Base-by-base conservation (phyloP, 2,888 invertebrate genomes). In the Perithous albicinctus region DNA sequence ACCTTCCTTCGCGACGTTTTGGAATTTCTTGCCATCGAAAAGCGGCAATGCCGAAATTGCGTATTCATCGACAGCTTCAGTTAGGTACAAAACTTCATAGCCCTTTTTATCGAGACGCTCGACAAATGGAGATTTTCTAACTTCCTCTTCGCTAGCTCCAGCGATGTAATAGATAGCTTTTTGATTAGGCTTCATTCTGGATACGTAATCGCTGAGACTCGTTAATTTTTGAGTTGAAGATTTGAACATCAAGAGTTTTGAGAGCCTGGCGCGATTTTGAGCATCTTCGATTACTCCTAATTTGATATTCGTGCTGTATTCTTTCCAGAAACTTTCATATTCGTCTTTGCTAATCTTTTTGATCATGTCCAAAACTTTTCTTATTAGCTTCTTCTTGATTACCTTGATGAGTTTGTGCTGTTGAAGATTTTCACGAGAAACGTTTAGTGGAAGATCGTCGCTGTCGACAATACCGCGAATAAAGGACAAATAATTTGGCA, bases 1-100 rank as follows among this genome's bases (percentile, higher is more conserved):
- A 38, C 99, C 99, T 94, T 99, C 99, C 94, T 99, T 99, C 87
- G 99, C 99, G 72, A 99, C 98, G 93, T 99, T 99, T 94, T 98
- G 98, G 97, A 99, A 99, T 93, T 99, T 99, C 94, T 99, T 98
- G 73, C 98, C 98, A 90, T 99, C 99, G 93, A 97, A 99, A 93
- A 99, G 99, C 1, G 99, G 99, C 93, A 99, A 94, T 59, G 98
- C 96, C 67, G 98, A 98, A 87, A 99, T 97, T 88, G 97, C 96
- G 94, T 99, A 99, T 93, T 99, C 99, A 94, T 99, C 99, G 63
- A 99, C 99, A 38, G 99, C 98, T 94, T 99, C 99, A 8, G 96
- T 96, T 67, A 99, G 94, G 93, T 96, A 99, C 83, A 99, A 94
- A 76, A 99, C 98, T 94, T 99, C 99, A 93, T 97, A 98, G 12